Evolutionary conservation across 2,113 vertebrate species (phyloP), one percentile per base, ranked within the genome.

Genomic region (Lates calcarifer): DNA sequence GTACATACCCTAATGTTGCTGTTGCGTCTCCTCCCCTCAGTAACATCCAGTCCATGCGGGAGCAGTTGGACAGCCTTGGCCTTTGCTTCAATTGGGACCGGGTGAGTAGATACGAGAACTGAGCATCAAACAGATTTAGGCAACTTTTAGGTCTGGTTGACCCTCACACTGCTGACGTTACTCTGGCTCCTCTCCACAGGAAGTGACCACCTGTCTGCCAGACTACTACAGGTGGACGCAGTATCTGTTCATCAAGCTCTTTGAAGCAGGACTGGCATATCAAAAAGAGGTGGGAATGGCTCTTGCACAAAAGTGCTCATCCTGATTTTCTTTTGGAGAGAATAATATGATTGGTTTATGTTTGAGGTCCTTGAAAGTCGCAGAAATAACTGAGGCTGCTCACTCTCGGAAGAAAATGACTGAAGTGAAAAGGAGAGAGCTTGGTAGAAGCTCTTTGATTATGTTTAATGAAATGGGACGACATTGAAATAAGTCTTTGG

Each of bases 221-320:
- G 97, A 98, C 57, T 99, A 99, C 94, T 99, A 99, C 93, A 97
- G 82, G 63, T 99, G 98, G 98, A 99, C 98, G 0, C 98, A 99
- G 4, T 97, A 96, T 92, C 93, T 99, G 76, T 99, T 99, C 74
- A 89, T 98, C 79, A 99, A 97, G 81, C 96, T 99, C 79, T 97
- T 96, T 55, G 93, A 98, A 91, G 96, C 96, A 62, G 98, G 97
- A 5, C 91, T 99, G 61, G 97, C 95, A 17, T 99, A 99, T 94
- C 98, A 99, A 85, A 98, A 99, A 93, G 98, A 99, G 96, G 98
- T 99, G 89, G 85, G 95, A 93, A 63, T 31, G 10, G 11, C 17
- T n/a, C 67, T 62, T 79, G 18, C 18, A 11, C 22, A 63, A 13
- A 84, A 64, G 35, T 69, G 20, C 41, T 70, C 31, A 76, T 77